Evolutionary conservation across 2,113 vertebrate genomes (phyloP).

Genomic region (Cynoglossus semilaevis): DNA sequence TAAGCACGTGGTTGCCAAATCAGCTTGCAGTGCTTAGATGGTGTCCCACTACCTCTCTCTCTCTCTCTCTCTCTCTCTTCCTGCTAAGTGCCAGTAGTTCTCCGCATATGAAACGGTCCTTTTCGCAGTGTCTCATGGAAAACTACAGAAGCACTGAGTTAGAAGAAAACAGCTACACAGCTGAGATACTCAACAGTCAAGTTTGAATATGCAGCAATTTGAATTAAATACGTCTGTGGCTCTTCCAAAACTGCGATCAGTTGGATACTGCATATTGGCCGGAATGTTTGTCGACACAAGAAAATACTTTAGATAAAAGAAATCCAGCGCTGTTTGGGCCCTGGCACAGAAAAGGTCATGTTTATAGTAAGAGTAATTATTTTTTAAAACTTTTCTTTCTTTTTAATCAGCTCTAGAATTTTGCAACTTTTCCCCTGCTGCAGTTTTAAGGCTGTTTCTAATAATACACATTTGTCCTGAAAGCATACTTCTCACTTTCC

Average conservation of each 20-base stretch:
- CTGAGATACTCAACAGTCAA: constrained; percentile 18
- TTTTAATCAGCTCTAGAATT: neutral
- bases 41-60: constrained; percentile 36
- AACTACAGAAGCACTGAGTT: constrained; percentile 47
- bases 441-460: too few relatives aligned
- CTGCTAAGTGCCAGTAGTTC: constrained; percentile 23
- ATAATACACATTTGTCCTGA: constrained; percentile 17
- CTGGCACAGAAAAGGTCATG: too few relatives aligned
- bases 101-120: constrained; percentile 54
- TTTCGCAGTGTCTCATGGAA: constrained; percentile 40
- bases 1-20: constrained; percentile 61
- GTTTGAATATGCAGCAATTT: neutral
- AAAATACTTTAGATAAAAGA: too few relatives aligned
- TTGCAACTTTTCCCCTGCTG: too few relatives aligned
- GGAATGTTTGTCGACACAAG: too few relatives aligned
- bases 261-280: too few relatives aligned
- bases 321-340: too few relatives aligned
- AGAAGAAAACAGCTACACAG: constrained; percentile 30
- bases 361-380: too few relatives aligned
- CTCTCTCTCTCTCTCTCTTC: constrained; percentile 11
- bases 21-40: constrained; percentile 50
- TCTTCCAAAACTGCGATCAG: too few relatives aligned
- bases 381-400: too few relatives aligned
- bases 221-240: constrained; percentile 1
- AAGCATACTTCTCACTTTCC: too few relatives aligned